These are phyloP conservation scores for Acleris literana DNA, from an alignment of 2,888 invertebrate species.

Conservation along the genomic window DNA sequence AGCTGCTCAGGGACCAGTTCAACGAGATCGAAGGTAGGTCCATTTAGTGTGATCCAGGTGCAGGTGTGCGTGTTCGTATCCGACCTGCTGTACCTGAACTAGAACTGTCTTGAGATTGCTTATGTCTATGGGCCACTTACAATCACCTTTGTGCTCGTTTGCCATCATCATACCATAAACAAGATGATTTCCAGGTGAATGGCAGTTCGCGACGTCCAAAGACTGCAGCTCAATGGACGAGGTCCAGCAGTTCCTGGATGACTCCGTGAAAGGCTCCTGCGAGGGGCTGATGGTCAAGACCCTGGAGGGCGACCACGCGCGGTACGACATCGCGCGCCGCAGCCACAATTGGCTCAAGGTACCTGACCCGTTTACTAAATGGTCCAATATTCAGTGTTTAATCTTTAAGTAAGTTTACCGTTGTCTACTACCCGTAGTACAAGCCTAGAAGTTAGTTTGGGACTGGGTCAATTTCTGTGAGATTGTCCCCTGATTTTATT, in stretches of 20 bases:
- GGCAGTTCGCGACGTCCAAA: slow-evolving; percentile 92
- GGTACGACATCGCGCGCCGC: slow-evolving; percentile 98
- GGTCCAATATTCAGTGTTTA: too few relatives aligned
- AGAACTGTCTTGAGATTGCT: too few relatives aligned
- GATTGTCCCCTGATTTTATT: too few relatives aligned
- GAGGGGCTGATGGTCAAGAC: slow-evolving; percentile 99
- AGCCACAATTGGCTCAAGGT: slow-evolving; percentile 96
- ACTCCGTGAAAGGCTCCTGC: slow-evolving; percentile 95
- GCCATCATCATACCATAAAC: too few relatives aligned
- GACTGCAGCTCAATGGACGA: slow-evolving; percentile 95
- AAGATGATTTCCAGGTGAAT: slow-evolving; percentile 82
- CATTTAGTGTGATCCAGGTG: slow-evolving; percentile 65
- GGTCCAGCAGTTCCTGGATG: slow-evolving; percentile 96
- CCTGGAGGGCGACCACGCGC: slow-evolving; percentile 90
- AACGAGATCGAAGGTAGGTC: slow-evolving; percentile 83
- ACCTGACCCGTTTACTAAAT: not conserved
- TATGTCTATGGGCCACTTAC: too few relatives aligned
- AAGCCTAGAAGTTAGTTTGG: too few relatives aligned
- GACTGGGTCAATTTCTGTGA: too few relatives aligned
- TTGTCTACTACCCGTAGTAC: too few relatives aligned
- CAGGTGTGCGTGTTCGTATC: slow-evolving; percentile 98
- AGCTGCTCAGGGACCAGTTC: slow-evolving; percentile 88
- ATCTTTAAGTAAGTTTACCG: too few relatives aligned
- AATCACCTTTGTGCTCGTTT: too few relatives aligned
- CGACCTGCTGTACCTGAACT: slow-evolving; percentile 96